Base-by-base conservation (phyloP, 1,140 invertebrate species). In the Zaprionus taronus region DNA sequence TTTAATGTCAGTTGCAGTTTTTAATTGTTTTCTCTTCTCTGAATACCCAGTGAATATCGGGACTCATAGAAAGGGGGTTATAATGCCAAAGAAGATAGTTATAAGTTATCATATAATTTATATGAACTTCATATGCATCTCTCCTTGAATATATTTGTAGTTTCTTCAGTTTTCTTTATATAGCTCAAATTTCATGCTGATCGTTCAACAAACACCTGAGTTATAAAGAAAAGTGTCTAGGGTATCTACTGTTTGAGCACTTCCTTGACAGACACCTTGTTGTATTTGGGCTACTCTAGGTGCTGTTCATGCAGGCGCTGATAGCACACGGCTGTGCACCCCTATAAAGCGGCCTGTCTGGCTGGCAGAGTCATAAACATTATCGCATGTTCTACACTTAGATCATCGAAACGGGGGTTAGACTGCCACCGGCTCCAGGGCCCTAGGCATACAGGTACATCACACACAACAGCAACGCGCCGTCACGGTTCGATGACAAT, bases 321-420 rank as follows among this genome's bases (percentile, higher is more conserved):
- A 49, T 75, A 70, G 70, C 51, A 17, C 36, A 57, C 55, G 66
- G 63, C 57, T 82, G 64, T 77, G 71, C 84, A 89, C 84, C 84
- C 84, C 84, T 84, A 87, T 87, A 79, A 81, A 77, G 60, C 44
- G 34, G 36, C 20, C 36, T 47, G 41, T 47, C 12, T 69, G 68
- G 4, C 20, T 22, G 22, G 9, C 20, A 64, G 69, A 61, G 75
- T 79, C 81, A 79, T 90, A 87, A 84, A 84, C 70, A 89, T 89
- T 89, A 89, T 89, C 85, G 85, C 84, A 90, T 89, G 81, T 89
- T 89, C 78, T 81, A 89, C 75, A 89, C 85, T 90, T 89, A 89
- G 85, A 89, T 90, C 84, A 90, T 84, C 81, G 68, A 69, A 73
- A 73, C 81, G 85, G 84, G 85, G 84, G 81, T 81, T 84, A 74